These are phyloP conservation scores for Capreolus pygargus DNA, from an alignment of 2,113 vertebrate species.

Conservation along the genomic window DNA sequence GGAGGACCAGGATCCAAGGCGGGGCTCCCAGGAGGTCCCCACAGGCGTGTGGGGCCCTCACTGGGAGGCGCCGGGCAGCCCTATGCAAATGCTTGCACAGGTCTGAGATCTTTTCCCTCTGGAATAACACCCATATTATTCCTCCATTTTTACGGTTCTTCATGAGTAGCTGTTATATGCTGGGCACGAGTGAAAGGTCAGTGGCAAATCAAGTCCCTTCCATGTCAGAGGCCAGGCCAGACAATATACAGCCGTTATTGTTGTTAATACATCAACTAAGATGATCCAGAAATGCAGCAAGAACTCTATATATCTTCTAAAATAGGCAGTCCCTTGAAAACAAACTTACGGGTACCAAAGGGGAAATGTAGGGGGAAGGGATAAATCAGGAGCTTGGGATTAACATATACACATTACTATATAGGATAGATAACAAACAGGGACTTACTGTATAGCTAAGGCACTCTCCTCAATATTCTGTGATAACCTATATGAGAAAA, in stretches of 20 bases:
- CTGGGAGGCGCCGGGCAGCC: neutral
- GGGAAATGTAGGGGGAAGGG: neutral
- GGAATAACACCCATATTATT: neutral
- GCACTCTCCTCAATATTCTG: neutral
- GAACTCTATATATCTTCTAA: constrained; percentile 1
- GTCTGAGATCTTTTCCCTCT: neutral
- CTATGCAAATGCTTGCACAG: neutral
- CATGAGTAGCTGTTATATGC: neutral
- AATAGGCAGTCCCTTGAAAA: neutral
- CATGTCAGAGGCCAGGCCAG: neutral
- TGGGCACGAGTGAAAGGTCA: neutral
- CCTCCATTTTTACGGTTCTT: neutral
- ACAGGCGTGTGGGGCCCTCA: neutral
- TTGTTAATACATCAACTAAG: neutral
- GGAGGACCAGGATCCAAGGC: neutral
- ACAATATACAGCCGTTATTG: neutral
- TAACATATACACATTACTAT: neutral
- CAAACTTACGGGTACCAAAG: neutral
- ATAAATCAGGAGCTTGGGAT: neutral
- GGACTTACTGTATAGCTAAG: neutral
- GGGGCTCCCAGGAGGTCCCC: neutral
- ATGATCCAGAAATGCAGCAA: neutral
- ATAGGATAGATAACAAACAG: neutral
- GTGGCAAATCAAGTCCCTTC: neutral
- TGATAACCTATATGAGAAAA: neutral